Evolutionary conservation across 2,888 invertebrate genomes (phyloP).

Genomic region (Cephus runcator): DNA sequence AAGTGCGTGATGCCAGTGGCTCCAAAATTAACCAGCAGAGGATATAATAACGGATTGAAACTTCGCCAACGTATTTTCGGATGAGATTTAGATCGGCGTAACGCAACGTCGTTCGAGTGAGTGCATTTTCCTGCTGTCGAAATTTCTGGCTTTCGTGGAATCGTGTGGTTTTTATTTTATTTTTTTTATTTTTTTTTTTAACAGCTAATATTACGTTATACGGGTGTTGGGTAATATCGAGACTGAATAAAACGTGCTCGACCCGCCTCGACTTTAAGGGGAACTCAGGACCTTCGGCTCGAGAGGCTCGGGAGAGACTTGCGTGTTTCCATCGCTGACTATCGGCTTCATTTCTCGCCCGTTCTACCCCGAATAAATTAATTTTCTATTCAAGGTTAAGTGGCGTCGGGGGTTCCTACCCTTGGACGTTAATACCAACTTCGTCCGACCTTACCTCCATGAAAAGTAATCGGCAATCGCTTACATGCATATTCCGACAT

Average conservation of each 20-base stretch:
- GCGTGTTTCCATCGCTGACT: background rate
- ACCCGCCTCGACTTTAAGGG: background rate
- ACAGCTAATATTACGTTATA: background rate
- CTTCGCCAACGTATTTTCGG: slow-evolving; percentile 23
- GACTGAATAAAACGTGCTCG: background rate
- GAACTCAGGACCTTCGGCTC: background rate
- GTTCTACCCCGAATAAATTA: background rate
- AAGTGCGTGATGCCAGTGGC: background rate
- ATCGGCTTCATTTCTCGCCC: background rate
- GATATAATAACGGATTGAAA: background rate
- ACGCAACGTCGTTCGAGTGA: background rate
- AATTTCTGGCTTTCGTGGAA: slow-evolving; percentile 21
- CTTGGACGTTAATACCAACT: background rate
- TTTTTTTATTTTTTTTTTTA: background rate
- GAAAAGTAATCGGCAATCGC: background rate
- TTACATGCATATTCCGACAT: background rate
- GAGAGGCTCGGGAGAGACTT: background rate
- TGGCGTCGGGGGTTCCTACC: slow-evolving; percentile 14
- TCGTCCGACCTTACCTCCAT: background rate
- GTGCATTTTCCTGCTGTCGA: background rate
- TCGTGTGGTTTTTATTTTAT: background rate
- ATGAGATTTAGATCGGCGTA: slow-evolving; percentile 16
- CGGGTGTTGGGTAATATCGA: background rate
- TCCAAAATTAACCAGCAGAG: background rate
- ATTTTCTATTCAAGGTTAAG: slow-evolving; percentile 12